Base-by-base conservation (phyloP, 2,888 invertebrate species). In the Dryadula phaetusa region DNA sequence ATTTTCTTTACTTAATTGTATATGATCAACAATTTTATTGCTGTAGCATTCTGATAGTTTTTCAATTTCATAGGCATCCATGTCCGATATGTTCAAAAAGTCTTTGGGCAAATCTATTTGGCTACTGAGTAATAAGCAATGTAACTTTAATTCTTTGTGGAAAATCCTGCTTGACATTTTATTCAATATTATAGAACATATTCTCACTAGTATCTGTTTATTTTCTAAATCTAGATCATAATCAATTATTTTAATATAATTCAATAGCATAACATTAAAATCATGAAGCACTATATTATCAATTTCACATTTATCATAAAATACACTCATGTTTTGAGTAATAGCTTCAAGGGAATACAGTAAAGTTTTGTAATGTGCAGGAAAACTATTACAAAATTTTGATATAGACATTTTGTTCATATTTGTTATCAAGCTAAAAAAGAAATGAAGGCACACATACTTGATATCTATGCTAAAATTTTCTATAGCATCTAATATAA, bases 381-480 rank as follows among this genome's bases (percentile, higher is more conserved):
- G 81, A 71, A 87, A 92, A 20, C 75, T 71, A 20, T 75, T 69
- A 25, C 76, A 69, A 69, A 89, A 88, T 61, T 74, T 81, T 37
- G 74, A 71, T 28, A 87, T 75, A 4, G 85, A 79, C 54, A 78
- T 73, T 74, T 82, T 72, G 67, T 84, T 79, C 70, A 82, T 85
- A 70, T 88, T 87, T n/a, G 28, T 72, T 10, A 90, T 82, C 18
- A 92, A 74, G 66, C 80, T 78, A 18, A 79, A 71, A 70, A 88
- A 93, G 75, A 93, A 93, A 42, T 77, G 81, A 0, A 93, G 70
- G 20, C 83, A 78, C 18, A 69, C 66, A 14, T 88, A 72, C 76
- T 93, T 93, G 20, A 93, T 65, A 74, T 90, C 84, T n/a, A 83
- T 72, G 76, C 83, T 84, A 68, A 80, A 90, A 72, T 86, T 73